Conservation (phyloP, 2,797 vertebrate genomes). For the Dromococcyx pavoninus region DNA sequence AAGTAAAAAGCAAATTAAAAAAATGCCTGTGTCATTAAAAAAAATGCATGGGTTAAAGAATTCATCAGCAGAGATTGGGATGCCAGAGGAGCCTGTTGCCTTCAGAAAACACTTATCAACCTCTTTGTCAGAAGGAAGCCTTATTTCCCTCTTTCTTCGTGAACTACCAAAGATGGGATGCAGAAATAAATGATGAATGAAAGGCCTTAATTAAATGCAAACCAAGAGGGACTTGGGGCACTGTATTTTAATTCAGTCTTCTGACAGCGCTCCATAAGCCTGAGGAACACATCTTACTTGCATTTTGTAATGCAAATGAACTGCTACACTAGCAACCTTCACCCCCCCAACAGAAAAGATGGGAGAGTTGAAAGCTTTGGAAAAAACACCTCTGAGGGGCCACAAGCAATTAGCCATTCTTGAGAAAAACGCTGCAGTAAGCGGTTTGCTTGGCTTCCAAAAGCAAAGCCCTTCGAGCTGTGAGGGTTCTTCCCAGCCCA, state of each 20-base stretch:
- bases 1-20: background rate
- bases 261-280: slow-evolving; percentile 25
- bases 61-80: background rate
- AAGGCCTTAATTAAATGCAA: slow-evolving; percentile 61
- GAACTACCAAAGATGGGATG: background rate
- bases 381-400: background rate
- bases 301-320: slow-evolving; percentile 28
- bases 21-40: background rate
- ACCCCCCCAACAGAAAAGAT: background rate
- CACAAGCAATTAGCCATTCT: background rate
- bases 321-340: background rate
- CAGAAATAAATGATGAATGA: slow-evolving; percentile 49
- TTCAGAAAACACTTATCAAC: slow-evolving; percentile 11
- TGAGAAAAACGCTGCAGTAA: background rate
- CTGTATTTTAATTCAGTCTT: slow-evolving; percentile 37
- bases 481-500: background rate
- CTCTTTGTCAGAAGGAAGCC: background rate
- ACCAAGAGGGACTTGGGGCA: background rate
- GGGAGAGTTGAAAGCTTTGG: background rate
- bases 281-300: background rate
- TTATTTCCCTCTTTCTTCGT: background rate
- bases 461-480: background rate
- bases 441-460: background rate
- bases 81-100: background rate
- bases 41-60: background rate